Conservation (phyloP, 30 jellyfish, hydroid and myxozoan genomes). For the Mastigias papua region DNA sequence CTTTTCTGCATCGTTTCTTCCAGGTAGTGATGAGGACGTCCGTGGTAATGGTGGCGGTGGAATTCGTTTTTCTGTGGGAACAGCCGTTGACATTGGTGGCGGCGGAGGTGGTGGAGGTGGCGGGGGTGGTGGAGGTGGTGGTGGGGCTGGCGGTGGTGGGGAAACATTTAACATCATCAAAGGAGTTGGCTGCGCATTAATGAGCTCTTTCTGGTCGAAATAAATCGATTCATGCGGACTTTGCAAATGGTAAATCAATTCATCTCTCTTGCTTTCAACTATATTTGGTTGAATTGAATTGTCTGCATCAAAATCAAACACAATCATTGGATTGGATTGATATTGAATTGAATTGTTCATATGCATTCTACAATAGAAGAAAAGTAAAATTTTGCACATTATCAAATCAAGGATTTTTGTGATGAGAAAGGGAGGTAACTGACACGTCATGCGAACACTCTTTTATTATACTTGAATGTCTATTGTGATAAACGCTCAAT, state of each 20-base stretch:
- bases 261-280: conserved; percentile 68
- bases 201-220: conserved; percentile 63
- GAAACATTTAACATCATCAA: conserved; percentile 63
- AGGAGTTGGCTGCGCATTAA: conserved; percentile 83
- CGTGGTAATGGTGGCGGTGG: conserved; percentile 45
- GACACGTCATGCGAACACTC: too few species aligned
- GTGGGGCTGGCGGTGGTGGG: conserved; percentile 57
- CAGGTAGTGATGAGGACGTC: background rate
- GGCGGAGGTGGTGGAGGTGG: conserved; percentile 79
- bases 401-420: background rate
- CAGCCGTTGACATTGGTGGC: conserved; percentile 24
- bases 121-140: conserved; percentile 90
- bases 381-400: too few species aligned
- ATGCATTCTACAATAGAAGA: conserved; percentile 25
- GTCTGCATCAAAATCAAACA: conserved; percentile 33
- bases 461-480: too few species aligned
- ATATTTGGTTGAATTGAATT: conserved; percentile 55
- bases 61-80: background rate
- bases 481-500: too few species aligned
- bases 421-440: background rate
- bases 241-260: conserved; percentile 62
- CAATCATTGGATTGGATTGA: conserved; percentile 36
- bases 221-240: conserved; percentile 59
- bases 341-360: background rate
- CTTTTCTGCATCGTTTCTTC: background rate